Base-by-base conservation (phyloP, 2,797 vertebrate species). In the Acomys russatus region DNA sequence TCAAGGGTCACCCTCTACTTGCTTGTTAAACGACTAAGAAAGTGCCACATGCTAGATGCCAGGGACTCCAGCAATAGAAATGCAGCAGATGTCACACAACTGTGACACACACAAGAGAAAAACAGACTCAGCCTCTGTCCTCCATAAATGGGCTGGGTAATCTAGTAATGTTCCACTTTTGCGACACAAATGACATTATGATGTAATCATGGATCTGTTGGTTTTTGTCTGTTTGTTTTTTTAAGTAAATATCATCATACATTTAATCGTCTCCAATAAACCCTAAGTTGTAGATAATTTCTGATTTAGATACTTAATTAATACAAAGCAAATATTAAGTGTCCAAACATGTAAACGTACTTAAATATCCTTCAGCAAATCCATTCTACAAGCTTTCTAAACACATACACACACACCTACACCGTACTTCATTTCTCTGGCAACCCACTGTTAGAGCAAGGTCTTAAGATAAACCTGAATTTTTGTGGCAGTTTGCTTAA, bases 141-240 rank as follows among this genome's bases (percentile, higher is more conserved):
- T 80, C 83, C 70, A 61, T 38, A 66, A 79, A 78, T 89, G 90
- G 90, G 85, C 78, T 28, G 70, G 22, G 90, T 90, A 94, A 96
- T 93, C 96, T 89, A 96, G 93, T 93, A 92, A 95, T 96, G 94
- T 95, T 95, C 85, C 96, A 92, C 44, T 90, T 90, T 88, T 8
- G 51, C 68, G 54, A 90, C 51, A 94, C 18, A 73, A 56, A 88
- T 49, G 33, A 82, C 20, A 86, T 56, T 25, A 94, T 86, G 44
- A 91, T 6, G 7, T 20, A 80, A 92, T n/a, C 49, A 64, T 22
- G 70, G 83, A 30, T 89, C n/a, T n/a, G n/a, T n/a, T n/a, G n/a
- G n/a, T n/a, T n/a, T n/a, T n/a, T n/a, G n/a, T n/a, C n/a, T n/a
- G n/a, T n/a, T 4, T 17, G 4, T 63, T 89, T 64, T 10, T 92